A percentile compares a stretch with the other conserved stretches of the same genome.
These are phyloP conservation scores for Astyanax mexicanus DNA, from an alignment of 2,797 vertebrate species.

Conservation along the genomic window DNA sequence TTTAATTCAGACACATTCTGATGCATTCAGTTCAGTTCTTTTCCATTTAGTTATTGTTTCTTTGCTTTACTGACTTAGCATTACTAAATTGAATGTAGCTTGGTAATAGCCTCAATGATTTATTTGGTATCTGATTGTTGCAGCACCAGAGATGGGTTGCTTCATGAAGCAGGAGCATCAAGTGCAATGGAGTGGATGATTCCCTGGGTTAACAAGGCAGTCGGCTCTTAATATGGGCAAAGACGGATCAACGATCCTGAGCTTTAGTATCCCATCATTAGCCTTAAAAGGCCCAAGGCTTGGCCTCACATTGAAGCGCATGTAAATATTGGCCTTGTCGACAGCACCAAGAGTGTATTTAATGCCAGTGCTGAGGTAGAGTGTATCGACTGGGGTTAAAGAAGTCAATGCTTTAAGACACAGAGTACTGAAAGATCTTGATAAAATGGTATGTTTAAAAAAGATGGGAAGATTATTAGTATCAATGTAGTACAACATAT, in stretches of 20 bases:
- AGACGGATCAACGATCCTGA: conserved; percentile 14
- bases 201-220: conserved; percentile 8
- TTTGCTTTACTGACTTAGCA: neutral
- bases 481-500: too few relatives aligned
- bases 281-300: neutral
- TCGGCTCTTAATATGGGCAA: neutral
- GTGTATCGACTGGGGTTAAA: neutral
- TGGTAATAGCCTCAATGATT: neutral
- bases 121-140: conserved; percentile 1
- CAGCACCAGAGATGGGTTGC: neutral
- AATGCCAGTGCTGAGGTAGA: neutral
- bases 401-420: neutral
- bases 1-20: neutral
- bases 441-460: neutral
- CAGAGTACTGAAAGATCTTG: neutral
- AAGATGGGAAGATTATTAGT: neutral
- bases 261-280: neutral
- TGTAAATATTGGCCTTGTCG: neutral
- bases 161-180: conserved; percentile 5
- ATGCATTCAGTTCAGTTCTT: too few relatives aligned
- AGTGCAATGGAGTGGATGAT: neutral
- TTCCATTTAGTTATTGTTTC: neutral
- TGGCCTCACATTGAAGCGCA: neutral
- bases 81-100: neutral
- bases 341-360: neutral